Percentiles rank a stretch among this genome's conserved stretches.
Conservation (phyloP, 2,797 vertebrate genomes). For the Sebastes elongatus region DNA sequence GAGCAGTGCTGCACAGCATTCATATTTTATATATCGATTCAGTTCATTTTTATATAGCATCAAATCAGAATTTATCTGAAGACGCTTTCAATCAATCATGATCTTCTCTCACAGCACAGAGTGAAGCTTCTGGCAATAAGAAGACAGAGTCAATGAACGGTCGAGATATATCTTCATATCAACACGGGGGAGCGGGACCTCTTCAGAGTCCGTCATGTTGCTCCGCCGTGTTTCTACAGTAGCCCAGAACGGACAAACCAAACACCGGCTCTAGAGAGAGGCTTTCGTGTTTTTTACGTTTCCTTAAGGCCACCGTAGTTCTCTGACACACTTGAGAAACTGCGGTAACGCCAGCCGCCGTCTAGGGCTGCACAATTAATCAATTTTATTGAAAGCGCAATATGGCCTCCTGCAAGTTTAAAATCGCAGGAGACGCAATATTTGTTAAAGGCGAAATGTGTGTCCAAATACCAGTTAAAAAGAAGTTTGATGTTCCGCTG, state of each 20-base stretch:
- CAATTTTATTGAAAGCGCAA: too few relatives aligned
- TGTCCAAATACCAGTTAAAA: too few relatives aligned
- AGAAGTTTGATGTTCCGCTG: too few relatives aligned
- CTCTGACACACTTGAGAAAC: too few relatives aligned
- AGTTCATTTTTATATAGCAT: not conserved
- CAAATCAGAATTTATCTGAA: too few relatives aligned
- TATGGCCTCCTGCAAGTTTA: too few relatives aligned
- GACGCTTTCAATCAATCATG: not conserved
- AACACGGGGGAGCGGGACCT: not conserved
- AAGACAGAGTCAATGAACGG: too few relatives aligned
- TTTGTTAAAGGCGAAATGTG: too few relatives aligned
- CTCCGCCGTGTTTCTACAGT: not conserved
- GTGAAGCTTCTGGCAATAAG: too few relatives aligned
- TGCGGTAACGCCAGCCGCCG: too few relatives aligned
- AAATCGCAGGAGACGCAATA: too few relatives aligned
- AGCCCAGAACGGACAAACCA: not conserved
- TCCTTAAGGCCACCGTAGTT: not conserved
- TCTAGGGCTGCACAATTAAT: too few relatives aligned
- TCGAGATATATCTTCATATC: not conserved
- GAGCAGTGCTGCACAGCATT: fast-evolving
- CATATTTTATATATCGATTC: not conserved
- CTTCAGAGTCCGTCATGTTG: not conserved
- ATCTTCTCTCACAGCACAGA: not conserved
- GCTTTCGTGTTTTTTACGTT: not conserved
- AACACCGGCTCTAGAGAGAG: not conserved